Percentiles rank a stretch among this genome's conserved stretches.
These are phyloP conservation scores for Brachyhypopomus gauderio DNA, from an alignment of 2,113 vertebrate species.

Conservation along the genomic window DNA sequence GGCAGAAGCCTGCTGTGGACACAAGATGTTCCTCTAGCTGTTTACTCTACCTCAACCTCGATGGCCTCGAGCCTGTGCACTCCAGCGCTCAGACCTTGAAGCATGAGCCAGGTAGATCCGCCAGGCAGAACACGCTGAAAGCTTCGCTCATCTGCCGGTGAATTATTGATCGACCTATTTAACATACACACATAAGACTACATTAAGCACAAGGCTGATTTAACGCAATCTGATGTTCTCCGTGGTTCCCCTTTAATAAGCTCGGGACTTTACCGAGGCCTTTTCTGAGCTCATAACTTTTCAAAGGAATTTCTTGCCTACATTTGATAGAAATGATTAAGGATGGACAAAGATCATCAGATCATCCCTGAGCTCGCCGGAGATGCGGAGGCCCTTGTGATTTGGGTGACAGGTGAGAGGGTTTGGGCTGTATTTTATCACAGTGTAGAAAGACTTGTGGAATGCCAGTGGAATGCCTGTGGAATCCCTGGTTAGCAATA, in stretches of 20 bases:
- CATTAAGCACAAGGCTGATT: background rate
- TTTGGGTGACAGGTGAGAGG: conserved; percentile 18
- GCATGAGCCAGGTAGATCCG: conserved; percentile 1
- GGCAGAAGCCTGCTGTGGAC: conserved; percentile 39
- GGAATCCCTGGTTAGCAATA: background rate
- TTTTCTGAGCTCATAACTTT: background rate
- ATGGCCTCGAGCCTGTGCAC: conserved; percentile 19
- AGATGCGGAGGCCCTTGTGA: too few relatives aligned
- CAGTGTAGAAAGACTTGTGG: background rate
- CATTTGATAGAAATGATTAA: conserved; percentile 25
- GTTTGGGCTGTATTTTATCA: conserved; percentile 19
- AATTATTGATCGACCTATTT: background rate
- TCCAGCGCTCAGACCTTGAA: background rate
- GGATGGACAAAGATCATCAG: background rate
- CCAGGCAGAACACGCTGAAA: background rate
- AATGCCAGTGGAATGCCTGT: background rate
- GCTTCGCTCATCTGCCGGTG: background rate
- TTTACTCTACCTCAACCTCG: conserved; percentile 37
- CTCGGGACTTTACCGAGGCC: background rate
- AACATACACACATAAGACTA: background rate
- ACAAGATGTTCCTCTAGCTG: conserved; percentile 13
- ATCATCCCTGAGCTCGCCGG: conserved; percentile 34
- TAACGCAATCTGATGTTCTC: conserved; percentile 17
- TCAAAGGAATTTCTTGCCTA: conserved; percentile 11
- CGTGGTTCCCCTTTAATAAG: background rate